Conservation (phyloP, 2,888 invertebrate species). For the Homarus gammarus region DNA sequence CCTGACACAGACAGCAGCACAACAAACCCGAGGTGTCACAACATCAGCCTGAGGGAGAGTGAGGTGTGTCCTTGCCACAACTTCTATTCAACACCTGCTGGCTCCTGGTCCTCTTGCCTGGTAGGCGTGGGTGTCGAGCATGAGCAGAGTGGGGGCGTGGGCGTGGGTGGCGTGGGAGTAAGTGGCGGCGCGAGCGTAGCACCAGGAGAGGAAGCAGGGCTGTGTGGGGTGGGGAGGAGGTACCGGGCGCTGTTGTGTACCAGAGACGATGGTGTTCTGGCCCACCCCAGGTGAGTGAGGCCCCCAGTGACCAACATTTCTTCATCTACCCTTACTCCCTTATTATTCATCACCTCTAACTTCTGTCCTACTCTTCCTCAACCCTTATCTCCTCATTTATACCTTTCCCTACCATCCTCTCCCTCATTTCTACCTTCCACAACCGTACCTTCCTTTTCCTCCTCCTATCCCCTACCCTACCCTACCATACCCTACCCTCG, state of each 20-base stretch:
- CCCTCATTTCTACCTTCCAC: background rate
- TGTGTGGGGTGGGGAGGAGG: slow-evolving; percentile 70
- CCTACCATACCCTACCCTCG: too few species aligned
- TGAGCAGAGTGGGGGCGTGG: background rate
- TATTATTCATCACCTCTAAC: too few species aligned
- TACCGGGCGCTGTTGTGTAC: slow-evolving; percentile 62
- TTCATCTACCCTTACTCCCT: background rate
- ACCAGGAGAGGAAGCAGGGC: background rate
- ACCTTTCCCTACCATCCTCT: too few species aligned
- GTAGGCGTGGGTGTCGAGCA: slow-evolving; percentile 29
- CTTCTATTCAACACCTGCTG: slow-evolving; percentile 53
- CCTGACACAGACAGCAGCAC: slow-evolving; percentile 55
- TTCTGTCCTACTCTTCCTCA: too few species aligned
- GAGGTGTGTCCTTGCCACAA: slow-evolving; percentile 61
- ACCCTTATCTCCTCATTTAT: too few species aligned
- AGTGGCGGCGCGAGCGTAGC: too few species aligned
- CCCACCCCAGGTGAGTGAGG: slow-evolving; percentile 63
- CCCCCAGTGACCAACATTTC: background rate
- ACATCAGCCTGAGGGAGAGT: slow-evolving; percentile 40
- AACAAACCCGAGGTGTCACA: slow-evolving; percentile 34
- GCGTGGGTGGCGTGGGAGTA: background rate
- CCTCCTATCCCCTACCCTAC: too few species aligned
- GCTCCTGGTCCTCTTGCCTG: slow-evolving; percentile 69
- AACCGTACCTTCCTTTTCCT: too few species aligned
- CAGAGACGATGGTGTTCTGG: slow-evolving; percentile 65